Evolutionary conservation across 53 echinoderm and acorn worm genomes (phyloP).

Genomic region (Astropecten irregularis): DNA sequence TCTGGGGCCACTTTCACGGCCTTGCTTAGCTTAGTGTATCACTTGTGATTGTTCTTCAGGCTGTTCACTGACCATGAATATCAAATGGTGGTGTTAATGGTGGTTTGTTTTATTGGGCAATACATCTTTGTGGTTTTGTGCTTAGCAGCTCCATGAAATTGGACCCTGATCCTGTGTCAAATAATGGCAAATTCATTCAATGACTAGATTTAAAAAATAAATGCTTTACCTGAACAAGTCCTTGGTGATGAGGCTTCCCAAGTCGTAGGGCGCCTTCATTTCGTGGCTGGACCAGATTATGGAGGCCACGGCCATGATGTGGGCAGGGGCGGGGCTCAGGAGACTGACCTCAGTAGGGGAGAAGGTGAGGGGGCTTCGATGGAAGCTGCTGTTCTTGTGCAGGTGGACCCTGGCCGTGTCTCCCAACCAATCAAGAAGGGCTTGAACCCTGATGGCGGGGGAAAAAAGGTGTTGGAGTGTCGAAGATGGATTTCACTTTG

Average conservation of each 20-base stretch:
- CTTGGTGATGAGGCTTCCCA: conserved; percentile 77
- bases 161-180: too few relatives aligned
- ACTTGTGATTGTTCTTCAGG: too few relatives aligned
- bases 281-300: conserved; percentile 90
- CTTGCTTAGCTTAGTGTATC: too few relatives aligned
- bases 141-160: too few relatives aligned
- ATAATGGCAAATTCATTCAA: too few relatives aligned
- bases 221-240: conserved; percentile 99
- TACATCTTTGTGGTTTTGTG: too few relatives aligned
- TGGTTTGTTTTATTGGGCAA: too few relatives aligned
- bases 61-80: too few relatives aligned
- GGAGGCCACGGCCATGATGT: conserved; percentile 87
- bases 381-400: conserved; percentile 85
- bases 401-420: conserved; percentile 96
- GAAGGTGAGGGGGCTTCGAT: conserved; percentile 80
- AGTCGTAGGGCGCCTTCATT: conserved; percentile 58
- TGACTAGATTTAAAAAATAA: too few relatives aligned
- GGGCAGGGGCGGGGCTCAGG: conserved; percentile 82
- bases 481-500: too few relatives aligned
- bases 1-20: too few relatives aligned
- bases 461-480: neutral
- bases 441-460: conserved; percentile 81
- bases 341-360: conserved; percentile 89
- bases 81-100: too few relatives aligned
- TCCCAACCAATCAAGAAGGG: conserved; percentile 93